Conservation (phyloP, 1,140 invertebrate species). For the Drosophila orosa region DNA sequence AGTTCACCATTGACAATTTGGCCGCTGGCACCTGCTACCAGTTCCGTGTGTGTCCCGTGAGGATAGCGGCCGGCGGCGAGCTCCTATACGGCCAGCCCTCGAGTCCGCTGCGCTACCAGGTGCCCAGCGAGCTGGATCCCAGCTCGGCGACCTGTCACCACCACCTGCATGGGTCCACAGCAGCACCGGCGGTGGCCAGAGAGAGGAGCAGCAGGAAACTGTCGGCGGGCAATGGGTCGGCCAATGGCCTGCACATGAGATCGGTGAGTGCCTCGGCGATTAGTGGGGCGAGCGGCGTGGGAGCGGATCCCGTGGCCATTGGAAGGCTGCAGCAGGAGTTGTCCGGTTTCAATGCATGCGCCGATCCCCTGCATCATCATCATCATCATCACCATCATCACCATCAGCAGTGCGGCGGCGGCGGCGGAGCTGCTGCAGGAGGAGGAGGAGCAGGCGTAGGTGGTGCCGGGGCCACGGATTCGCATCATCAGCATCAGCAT, state of each 20-base stretch:
- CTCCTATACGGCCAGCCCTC: slow-evolving; percentile 89
- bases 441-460: slow-evolving; percentile 4
- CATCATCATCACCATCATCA: slow-evolving; percentile 83
- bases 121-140: slow-evolving; percentile 68
- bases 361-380: slow-evolving; percentile 77
- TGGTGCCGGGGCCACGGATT: slow-evolving; percentile 39
- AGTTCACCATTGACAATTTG: slow-evolving; percentile 88
- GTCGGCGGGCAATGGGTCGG: slow-evolving; percentile 42
- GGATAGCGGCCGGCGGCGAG: slow-evolving; percentile 86
- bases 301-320: slow-evolving; percentile 57
- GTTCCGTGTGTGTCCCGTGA: slow-evolving; percentile 90
- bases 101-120: slow-evolving; percentile 85
- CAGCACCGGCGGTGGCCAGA: slow-evolving; percentile 14
- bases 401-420: slow-evolving; percentile 48
- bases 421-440: not conserved
- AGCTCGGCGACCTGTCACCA: slow-evolving; percentile 46
- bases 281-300: slow-evolving; percentile 63
- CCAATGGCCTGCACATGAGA: slow-evolving; percentile 55
- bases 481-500: slow-evolving; percentile 66
- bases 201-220: slow-evolving; percentile 71
- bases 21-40: slow-evolving; percentile 89
- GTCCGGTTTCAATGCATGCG: slow-evolving; percentile 67
- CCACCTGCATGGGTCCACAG: slow-evolving; percentile 50
- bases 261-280: slow-evolving; percentile 79
- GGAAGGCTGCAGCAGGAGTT: slow-evolving; percentile 70